These are phyloP conservation scores for Cephus cinctus DNA, from an alignment of 1,140 invertebrate genomes.

Conservation along the genomic window DNA sequence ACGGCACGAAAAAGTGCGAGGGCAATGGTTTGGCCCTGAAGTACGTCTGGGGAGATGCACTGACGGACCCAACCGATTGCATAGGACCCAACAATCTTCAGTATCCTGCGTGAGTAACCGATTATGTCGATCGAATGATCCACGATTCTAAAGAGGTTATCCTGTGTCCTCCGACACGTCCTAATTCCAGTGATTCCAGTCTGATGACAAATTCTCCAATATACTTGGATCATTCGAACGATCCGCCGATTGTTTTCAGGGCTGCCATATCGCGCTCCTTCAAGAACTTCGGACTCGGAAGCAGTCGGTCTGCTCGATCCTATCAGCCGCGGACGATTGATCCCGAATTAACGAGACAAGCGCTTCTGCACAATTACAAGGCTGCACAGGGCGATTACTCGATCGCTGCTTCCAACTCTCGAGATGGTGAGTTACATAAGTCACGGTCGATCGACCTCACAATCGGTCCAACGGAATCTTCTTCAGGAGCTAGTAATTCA, in stretches of 20 bases:
- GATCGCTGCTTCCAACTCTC: constrained; percentile 35
- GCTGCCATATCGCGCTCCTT: constrained; percentile 66
- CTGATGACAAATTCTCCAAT: no score
- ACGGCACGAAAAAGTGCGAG: constrained; percentile 59
- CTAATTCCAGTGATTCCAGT: no score
- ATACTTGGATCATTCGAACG: not conserved
- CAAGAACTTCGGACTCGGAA: constrained; percentile 60
- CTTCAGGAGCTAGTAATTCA: not conserved
- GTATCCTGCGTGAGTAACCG: constrained; percentile 74
- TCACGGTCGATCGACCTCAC: constrained; percentile 19
- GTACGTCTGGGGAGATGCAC: constrained; percentile 82
- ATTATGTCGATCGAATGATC: not conserved
- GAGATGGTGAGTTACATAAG: constrained; percentile 41
- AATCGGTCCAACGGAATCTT: not conserved
- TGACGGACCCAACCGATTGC: constrained; percentile 72
- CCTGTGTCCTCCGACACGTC: no score
- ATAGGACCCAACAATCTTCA: constrained; percentile 76
- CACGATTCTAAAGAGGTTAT: no score
- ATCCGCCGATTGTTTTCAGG: constrained; percentile 57
- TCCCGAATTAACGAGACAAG: constrained; percentile 68
- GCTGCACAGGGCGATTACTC: constrained; percentile 43
- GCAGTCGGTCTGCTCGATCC: constrained; percentile 62
- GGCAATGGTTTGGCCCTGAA: constrained; percentile 64
- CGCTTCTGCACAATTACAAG: constrained; percentile 60
- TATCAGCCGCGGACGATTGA: constrained; percentile 63